phyloP scores from a whole-genome alignment of 2,113 vertebrate species.

The Chaenogobius annularis region DNA sequence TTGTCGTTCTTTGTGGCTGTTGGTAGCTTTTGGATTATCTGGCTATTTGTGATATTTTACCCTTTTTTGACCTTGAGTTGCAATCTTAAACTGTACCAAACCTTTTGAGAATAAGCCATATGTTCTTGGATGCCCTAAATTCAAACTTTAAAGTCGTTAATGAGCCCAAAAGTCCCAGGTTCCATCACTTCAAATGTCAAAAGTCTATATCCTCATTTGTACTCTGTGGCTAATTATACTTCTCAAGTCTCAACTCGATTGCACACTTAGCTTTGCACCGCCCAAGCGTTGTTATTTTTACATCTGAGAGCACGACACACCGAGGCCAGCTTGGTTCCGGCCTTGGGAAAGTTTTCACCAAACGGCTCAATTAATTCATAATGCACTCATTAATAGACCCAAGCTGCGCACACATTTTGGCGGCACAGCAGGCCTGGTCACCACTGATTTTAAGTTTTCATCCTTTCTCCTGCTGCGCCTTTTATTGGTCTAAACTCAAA shows the following conservation, averaged over 20 bases:
- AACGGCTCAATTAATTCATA: conserved; percentile 17
- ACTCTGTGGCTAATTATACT: background rate
- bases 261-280: conserved; percentile 1
- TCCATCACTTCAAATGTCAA: background rate
- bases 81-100: too few species aligned
- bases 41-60: too few species aligned
- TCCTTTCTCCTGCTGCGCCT: conserved; percentile 34
- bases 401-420: conserved; percentile 18
- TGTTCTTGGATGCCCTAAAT: background rate
- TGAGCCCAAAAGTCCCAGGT: background rate
- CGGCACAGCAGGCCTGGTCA: conserved; percentile 1
- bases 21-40: too few species aligned
- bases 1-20: too few species aligned
- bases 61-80: too few species aligned
- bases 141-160: background rate
- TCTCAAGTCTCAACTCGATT: background rate
- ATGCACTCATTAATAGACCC: background rate
- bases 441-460: conserved; percentile 22
- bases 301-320: conserved; percentile 12
- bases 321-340: conserved; percentile 12
- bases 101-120: too few species aligned
- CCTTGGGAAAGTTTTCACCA: conserved; percentile 17
- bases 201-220: background rate
- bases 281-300: conserved; percentile 17
- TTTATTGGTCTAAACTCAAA: conserved; percentile 37